A percentile compares a stretch with the other conserved stretches of the same genome.
Conservation (phyloP, 2,888 invertebrate genomes). For the Andricus curvator region DNA sequence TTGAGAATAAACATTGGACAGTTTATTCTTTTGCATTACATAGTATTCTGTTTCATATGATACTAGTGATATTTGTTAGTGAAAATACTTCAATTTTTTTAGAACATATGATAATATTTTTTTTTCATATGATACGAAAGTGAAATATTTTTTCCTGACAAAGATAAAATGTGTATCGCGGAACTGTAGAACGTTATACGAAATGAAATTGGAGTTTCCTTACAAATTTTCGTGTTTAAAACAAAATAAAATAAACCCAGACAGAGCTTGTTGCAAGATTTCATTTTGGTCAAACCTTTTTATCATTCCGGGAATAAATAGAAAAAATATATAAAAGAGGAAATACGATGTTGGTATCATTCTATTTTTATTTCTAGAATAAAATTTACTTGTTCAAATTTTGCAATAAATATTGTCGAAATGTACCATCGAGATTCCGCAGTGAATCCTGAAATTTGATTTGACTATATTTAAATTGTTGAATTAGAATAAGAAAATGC, state of each 20-base stretch:
- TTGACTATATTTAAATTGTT: neutral
- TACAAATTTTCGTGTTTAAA: neutral
- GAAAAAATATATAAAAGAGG: neutral
- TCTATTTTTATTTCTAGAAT: neutral
- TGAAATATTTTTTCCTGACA: too few species aligned
- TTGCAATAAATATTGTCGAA: neutral
- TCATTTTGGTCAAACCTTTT: neutral
- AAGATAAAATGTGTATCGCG: too few species aligned
- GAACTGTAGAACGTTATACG: neutral
- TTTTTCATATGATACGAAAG: neutral
- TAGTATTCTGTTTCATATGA: too few species aligned
- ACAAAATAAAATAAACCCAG: neutral
- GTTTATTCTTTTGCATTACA: neutral
- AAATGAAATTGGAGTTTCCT: neutral
- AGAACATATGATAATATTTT: neutral
- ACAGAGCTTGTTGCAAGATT: neutral
- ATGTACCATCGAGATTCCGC: too few species aligned
- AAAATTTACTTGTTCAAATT: neutral
- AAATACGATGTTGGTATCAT: neutral
- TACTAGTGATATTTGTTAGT: too few species aligned
- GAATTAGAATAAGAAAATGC: neutral
- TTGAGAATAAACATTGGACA: neutral
- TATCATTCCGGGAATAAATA: neutral
- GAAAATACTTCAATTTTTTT: too few species aligned
- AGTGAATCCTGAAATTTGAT: neutral